Conservation (phyloP, 2,888 invertebrate species). For the Cyclophora punctaria region DNA sequence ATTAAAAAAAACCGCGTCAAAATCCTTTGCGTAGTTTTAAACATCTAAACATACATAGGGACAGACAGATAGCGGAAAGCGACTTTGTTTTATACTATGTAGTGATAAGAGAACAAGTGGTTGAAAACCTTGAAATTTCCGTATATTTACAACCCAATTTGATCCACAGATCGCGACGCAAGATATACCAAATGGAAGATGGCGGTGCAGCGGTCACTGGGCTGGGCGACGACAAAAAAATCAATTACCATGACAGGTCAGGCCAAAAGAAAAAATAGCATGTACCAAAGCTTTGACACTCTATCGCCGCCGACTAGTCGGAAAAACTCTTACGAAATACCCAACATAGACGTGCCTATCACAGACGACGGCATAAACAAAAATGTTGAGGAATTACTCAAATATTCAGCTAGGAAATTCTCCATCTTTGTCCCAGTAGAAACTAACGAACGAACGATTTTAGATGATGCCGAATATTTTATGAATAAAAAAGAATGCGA, state of each 20-base stretch:
- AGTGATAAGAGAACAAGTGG: too few species aligned
- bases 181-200: conserved; percentile 95
- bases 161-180: conserved; percentile 80
- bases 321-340: conserved; percentile 32
- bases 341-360: conserved; percentile 25
- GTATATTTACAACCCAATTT: too few species aligned
- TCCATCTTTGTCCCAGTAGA: conserved; percentile 44
- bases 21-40: too few species aligned
- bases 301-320: conserved; percentile 31
- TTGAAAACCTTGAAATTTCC: too few species aligned
- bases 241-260: conserved; percentile 86
- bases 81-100: too few species aligned
- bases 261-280: conserved; percentile 53
- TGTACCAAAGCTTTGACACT: conserved; percentile 34
- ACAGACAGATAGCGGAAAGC: too few species aligned
- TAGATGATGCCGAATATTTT: conserved; percentile 58
- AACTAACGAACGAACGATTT: conserved; percentile 46
- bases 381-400: conserved; percentile 46
- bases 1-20: too few species aligned
- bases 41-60: too few species aligned
- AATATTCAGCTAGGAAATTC: conserved; percentile 57
- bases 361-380: conserved; percentile 36
- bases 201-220: conserved; percentile 93
- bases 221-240: conserved; percentile 88
- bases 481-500: conserved; percentile 62